phyloP scores from a whole-genome alignment of 2,888 invertebrate species.

The Pyralis farinalis region DNA sequence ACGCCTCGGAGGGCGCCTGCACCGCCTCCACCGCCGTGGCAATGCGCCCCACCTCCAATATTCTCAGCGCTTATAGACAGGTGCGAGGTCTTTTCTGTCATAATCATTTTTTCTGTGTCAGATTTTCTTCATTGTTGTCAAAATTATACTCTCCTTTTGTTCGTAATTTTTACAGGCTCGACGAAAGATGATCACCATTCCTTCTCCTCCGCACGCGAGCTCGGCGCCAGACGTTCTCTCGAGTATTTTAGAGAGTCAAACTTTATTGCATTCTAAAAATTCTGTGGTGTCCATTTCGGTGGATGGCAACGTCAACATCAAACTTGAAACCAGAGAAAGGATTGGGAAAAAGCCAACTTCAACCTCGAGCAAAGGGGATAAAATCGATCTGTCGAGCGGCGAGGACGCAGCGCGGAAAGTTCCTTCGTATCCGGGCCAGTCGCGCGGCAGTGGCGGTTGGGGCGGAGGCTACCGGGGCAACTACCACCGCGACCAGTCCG shows the following conservation, averaged over 20 bases:
- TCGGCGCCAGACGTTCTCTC: constrained; percentile 84
- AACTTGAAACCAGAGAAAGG: no score
- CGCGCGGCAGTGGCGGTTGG: constrained; percentile 71
- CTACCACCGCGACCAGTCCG: constrained; percentile 26
- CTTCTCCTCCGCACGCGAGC: constrained; percentile 59
- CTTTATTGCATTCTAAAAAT: constrained; percentile 85
- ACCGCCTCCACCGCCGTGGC: constrained; percentile 59
- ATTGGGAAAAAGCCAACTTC: constrained; percentile 14
- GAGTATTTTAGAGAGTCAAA: constrained; percentile 86
- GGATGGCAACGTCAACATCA: constrained; percentile 83
- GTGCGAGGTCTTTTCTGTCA: no score
- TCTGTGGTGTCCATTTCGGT: constrained; percentile 79
- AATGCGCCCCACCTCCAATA: constrained; percentile 61
- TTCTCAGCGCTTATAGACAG: constrained; percentile 65
- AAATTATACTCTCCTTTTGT: no score
- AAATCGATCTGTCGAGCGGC: constrained; percentile 39
- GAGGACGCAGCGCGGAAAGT: constrained; percentile 64
- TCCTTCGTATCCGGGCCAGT: constrained; percentile 84
- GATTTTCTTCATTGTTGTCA: no score
- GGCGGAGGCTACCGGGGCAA: constrained; percentile 64
- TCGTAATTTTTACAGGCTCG: constrained; percentile 47
- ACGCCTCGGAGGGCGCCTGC: constrained; percentile 26
- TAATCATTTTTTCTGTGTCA: no score
- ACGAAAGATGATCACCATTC: constrained; percentile 66
- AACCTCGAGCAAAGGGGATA: constrained; percentile 19